A percentile compares a stretch with the other conserved stretches of the same genome.
Conservation (phyloP, 1,140 invertebrate species). For the Ceratina japonica region DNA sequence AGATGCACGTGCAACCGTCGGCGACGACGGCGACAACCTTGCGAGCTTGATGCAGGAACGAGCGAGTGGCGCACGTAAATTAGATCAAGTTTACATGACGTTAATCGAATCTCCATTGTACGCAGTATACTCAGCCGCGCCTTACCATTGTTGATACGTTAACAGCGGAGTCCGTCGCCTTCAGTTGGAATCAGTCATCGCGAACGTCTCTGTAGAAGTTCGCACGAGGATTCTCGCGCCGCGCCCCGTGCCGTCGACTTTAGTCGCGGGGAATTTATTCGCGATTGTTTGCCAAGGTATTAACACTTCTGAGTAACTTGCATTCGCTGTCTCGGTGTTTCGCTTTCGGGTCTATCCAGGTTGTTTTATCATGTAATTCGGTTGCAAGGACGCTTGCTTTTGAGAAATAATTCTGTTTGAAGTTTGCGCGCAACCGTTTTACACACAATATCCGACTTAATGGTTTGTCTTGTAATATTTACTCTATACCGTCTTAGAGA, state of each 20-base stretch:
- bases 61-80: conserved; percentile 17
- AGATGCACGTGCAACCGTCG: conserved; percentile 4
- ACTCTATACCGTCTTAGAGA: no score
- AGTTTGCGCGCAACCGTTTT: no score
- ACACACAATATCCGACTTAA: no score
- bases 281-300: conserved; percentile 17
- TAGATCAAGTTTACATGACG: conserved; percentile 50
- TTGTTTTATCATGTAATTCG: not conserved
- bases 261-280: conserved; percentile 13
- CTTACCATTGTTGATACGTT: no score
- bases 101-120: conserved; percentile 43
- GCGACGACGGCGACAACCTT: not conserved
- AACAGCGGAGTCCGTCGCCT: not conserved
- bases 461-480: no score
- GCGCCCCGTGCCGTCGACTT: no score
- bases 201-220: not conserved
- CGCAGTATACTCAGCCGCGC: not conserved
- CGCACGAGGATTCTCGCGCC: not conserved
- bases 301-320: not conserved
- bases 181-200: not conserved
- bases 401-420: no score
- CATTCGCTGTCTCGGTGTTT: not conserved
- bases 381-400: not conserved
- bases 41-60: not conserved
- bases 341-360: not conserved